Conservation (phyloP, 1,140 invertebrate species). For the Anastatus disparis region DNA sequence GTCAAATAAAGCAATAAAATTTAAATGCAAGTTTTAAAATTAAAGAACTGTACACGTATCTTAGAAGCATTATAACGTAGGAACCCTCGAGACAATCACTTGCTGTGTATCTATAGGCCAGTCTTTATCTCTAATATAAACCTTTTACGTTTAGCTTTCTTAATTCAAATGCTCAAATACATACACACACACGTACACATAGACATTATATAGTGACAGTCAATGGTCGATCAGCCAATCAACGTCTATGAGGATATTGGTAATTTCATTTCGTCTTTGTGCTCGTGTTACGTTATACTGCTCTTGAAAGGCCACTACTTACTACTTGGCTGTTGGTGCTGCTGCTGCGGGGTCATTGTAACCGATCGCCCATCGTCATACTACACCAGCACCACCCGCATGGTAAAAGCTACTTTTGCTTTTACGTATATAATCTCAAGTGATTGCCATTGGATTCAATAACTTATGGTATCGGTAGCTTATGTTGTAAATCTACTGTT, state of each 20-base stretch:
- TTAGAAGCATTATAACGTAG: no score
- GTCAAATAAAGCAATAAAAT: not conserved
- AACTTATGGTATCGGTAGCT: not conserved
- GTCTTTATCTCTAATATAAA: no score
- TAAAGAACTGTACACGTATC: no score
- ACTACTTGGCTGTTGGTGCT: not conserved
- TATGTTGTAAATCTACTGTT: not conserved
- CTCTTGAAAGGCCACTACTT: constrained; percentile 15
- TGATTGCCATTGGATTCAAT: not conserved
- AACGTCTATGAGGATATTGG: constrained; percentile 55
- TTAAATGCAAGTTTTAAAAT: no score
- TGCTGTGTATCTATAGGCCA: no score
- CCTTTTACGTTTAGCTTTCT: no score
- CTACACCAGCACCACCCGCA: constrained; percentile 57
- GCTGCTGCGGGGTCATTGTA: constrained; percentile 60
- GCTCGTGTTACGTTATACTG: not conserved
- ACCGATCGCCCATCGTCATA: no score
- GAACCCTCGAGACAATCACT: no score
- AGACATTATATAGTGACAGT: no score
- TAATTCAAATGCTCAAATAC: not conserved
- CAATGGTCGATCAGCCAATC: constrained; percentile 52
- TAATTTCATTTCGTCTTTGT: constrained; percentile 53
- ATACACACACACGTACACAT: no score
- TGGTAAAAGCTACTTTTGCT: constrained; percentile 37
- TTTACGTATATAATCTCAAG: not conserved